Evolutionary conservation across 1,140 invertebrate species (phyloP).

Genomic region (Eriosoma lanigerum): DNA sequence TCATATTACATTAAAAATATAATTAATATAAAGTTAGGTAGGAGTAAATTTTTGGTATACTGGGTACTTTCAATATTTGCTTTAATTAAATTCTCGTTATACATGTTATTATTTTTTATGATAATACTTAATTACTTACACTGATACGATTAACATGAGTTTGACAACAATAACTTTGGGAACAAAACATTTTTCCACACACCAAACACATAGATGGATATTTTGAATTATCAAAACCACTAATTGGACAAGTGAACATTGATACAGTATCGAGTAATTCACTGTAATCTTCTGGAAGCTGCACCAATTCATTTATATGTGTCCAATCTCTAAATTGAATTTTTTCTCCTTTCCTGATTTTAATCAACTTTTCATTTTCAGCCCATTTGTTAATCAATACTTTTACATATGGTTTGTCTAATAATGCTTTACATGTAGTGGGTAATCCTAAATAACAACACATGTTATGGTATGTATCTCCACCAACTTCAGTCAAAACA

Average conservation of each 20-base stretch:
- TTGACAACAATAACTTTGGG: constrained; percentile 97
- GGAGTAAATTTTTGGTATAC: no score
- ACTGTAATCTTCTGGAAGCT: constrained; percentile 88
- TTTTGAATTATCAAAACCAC: constrained; percentile 83
- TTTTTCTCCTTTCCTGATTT: constrained; percentile 55
- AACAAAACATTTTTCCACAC: constrained; percentile 90
- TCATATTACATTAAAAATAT: no score
- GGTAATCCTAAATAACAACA: constrained; percentile 84
- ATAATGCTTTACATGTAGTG: constrained; percentile 63
- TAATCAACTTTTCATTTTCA: constrained; percentile 60
- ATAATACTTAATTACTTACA: constrained; percentile 56
- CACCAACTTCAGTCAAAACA: constrained; percentile 66
- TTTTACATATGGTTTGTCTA: constrained; percentile 61
- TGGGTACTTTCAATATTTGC: no score
- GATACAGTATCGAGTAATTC: constrained; percentile 95
- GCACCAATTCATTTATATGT: constrained; percentile 70
- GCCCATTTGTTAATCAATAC: constrained; percentile 65
- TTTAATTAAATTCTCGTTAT: no score
- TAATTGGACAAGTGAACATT: constrained; percentile 87
- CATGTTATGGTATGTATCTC: constrained; percentile 78
- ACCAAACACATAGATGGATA: constrained; percentile 96
- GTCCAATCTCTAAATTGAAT: constrained; percentile 62
- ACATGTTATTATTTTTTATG: no score
- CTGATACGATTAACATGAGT: constrained; percentile 72
- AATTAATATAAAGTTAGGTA: no score